Evolutionary conservation across 2,113 vertebrate species (phyloP).

Genomic region (Isurus oxyrinchus): DNA sequence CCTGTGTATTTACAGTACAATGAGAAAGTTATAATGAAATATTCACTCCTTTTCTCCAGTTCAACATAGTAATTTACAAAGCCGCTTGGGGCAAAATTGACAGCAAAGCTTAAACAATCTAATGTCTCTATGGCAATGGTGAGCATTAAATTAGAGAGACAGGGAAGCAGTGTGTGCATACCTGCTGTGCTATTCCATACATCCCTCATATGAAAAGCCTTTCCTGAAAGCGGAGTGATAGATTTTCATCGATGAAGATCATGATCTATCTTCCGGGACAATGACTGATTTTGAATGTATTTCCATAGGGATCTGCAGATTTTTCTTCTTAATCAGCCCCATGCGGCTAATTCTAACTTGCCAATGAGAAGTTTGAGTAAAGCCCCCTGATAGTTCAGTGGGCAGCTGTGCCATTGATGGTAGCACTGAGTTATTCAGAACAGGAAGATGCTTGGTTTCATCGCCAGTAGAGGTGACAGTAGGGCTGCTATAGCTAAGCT

Average conservation of each 20-base stretch:
- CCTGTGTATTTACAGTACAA: neutral
- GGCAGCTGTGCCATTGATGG: neutral
- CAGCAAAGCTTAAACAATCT: neutral
- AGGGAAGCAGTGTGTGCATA: neutral
- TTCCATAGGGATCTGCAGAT: neutral
- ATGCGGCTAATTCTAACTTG: neutral
- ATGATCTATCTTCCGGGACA: neutral
- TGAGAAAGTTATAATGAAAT: neutral
- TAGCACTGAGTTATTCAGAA: neutral
- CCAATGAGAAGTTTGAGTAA: neutral
- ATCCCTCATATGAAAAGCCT: neutral
- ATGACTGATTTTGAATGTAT: neutral
- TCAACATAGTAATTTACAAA: neutral
- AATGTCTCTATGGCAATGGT: neutral
- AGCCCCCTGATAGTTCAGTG: neutral
- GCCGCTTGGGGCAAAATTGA: neutral
- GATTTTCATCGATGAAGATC: neutral
- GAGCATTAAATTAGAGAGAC: neutral
- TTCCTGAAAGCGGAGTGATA: neutral
- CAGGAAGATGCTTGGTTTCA: neutral
- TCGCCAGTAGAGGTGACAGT: neutral
- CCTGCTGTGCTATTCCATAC: neutral
- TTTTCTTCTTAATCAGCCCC: neutral
- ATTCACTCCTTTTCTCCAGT: neutral
- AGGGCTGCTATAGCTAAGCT: neutral